Percentiles rank a stretch among this genome's conserved stretches.
Conservation (phyloP, 2,888 invertebrate species). For the Hedychridium roseum region DNA sequence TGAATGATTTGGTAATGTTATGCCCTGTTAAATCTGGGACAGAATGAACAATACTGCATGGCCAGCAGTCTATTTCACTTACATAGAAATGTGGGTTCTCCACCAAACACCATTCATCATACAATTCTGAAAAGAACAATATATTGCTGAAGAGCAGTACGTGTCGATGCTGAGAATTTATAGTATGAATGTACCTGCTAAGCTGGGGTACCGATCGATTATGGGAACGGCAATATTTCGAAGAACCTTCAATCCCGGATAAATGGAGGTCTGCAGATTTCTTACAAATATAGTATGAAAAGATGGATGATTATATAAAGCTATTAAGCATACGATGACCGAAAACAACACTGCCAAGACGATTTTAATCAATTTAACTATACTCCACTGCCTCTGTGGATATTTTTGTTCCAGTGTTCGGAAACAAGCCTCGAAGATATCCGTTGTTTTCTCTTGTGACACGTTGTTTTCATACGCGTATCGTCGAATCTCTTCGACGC, state of each 20-base stretch:
- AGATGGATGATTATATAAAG: constrained; percentile 69
- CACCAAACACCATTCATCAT: constrained; percentile 85
- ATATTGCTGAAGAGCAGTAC: constrained; percentile 1
- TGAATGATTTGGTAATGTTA: constrained; percentile 65
- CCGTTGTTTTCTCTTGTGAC: constrained; percentile 71
- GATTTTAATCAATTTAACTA: constrained; percentile 31
- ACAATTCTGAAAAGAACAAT: constrained; percentile 70
- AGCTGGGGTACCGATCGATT: constrained; percentile 75
- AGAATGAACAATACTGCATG: constrained; percentile 76
- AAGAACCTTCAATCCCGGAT: constrained; percentile 79
- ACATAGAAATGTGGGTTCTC: constrained; percentile 86
- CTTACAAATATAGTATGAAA: constrained; percentile 74
- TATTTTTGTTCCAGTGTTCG: constrained; percentile 57
- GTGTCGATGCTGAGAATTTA: not conserved
- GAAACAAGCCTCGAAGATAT: constrained; percentile 70
- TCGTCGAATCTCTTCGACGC: constrained; percentile 69
- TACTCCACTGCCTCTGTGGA: constrained; percentile 21
- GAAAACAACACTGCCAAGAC: constrained; percentile 50
- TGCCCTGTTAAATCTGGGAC: constrained; percentile 74
- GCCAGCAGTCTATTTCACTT: constrained; percentile 85
- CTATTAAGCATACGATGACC: constrained; percentile 59
- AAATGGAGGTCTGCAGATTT: constrained; percentile 81
- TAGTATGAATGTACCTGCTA: constrained; percentile 70
- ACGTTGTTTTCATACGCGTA: constrained; percentile 70
- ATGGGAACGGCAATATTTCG: constrained; percentile 80